Evolutionary conservation across 2,888 invertebrate genomes (phyloP), one percentile per base, ranked within the genome.

Genomic region (Drosophila infuscata): DNA sequence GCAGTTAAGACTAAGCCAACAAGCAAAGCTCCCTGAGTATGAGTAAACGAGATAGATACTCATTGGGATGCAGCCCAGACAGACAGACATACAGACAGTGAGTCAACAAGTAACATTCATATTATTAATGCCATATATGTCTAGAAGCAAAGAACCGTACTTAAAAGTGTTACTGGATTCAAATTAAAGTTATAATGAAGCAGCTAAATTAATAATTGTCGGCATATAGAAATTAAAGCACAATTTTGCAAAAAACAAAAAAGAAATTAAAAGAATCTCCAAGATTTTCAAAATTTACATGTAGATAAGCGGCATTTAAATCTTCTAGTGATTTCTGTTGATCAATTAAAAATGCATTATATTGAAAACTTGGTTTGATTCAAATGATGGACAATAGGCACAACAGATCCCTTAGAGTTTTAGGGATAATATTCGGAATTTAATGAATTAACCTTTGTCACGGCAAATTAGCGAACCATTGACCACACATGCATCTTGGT

Each of bases 401-500:
- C 11, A 38, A 56, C 15, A 15, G 9, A 57, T 57, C 9, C 30
- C 30, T 15, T 15, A 9, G 15, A 43, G 9, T 54, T 6, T 7
- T 20, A 25, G 20, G 17, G 6, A 25, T 33, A 49, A 61, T 32
- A 38, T 17, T 48, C 12, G 29, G 15, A 38, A 30, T 29, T 30
- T 33, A 51, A 54, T 58, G 57, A 54, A 61, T 63, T 66, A 61
- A 56, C 82, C 89, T 78, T 72, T 89, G 88, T 90, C 89, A 85
- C 68, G 85, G 88, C 48, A 74, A 70, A 70, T 90, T 81, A 81
- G 56, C 60, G 33, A 58, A 33, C 51, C 49, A 74, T 79, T 79
- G 91, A 74, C 91, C 91, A 78, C 91, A 89, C 87, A 54, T 59
- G 20, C 3, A 77, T 77, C 54, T 64, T 25, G 6, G 48, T n/a